Evolutionary conservation across 2,888 invertebrate species (phyloP), one percentile per base, ranked within the genome.

Genomic region (Apamea sordens): DNA sequence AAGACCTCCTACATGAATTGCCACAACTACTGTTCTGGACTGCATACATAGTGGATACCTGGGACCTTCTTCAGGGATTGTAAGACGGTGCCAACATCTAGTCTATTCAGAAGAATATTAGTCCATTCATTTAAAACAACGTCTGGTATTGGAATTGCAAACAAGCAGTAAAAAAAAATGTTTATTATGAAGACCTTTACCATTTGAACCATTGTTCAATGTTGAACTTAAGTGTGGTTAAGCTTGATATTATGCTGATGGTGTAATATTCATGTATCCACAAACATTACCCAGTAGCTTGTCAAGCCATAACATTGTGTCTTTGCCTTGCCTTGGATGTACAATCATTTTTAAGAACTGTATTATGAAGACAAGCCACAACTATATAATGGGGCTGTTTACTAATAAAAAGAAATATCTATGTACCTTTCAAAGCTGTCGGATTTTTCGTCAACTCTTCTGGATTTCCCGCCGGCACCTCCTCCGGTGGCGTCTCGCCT

Each of bases 381-480:
- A 24, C 2, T 10, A 2, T 24, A 72, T 2, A 15, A 21, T 21
- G 8, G 21, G 15, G 8, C 56, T 59, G n/a, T 59, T 59, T 59
- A 59, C n/a, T 59, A n/a, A n/a, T 24, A 21, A 24, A 56, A 56
- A 56, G 11, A n/a, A 59, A 59, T 59, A 59, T 56, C 11, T n/a
- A 59, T 2, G 11, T 59, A 98, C 98, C 97, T 97, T 97, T 97
- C 70, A 98, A 96, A 71, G 97, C 96, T 86, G 95, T 95, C 69
- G 97, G 97, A 92, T 98, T 97, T 93, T 98, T 98, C 47, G 97
- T 96, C 72, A 98, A 95, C 90, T 97, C 97, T 44, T 97, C 97
- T 69, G 98, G 98, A 91, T 98, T 96, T 82, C 96, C 97, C 73
- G 93, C 89, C 53, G 95, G 93, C 32, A 96, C 92, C 76, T 96